A percentile compares a stretch with the other conserved stretches of the same genome.
Evolutionary conservation across 2,888 invertebrate genomes (phyloP).

Genomic region (Temnothorax rugatulus): DNA sequence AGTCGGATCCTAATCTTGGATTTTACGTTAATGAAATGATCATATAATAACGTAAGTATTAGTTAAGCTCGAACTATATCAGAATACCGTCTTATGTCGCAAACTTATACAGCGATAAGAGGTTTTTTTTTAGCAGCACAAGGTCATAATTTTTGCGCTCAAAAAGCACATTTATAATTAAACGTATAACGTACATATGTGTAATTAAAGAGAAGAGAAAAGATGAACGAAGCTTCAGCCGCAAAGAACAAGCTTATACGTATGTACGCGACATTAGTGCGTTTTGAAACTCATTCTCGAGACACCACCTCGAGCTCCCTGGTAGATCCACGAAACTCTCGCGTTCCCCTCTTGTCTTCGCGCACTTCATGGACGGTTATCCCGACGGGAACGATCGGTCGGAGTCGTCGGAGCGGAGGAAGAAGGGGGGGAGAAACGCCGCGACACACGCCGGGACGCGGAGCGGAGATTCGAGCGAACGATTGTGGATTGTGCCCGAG

Average conservation of each 20-base stretch:
- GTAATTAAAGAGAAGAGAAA: background rate
- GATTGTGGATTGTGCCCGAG: slow-evolving; percentile 53
- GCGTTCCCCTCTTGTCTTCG: background rate
- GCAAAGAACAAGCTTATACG: background rate
- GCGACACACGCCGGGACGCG: slow-evolving; percentile 29
- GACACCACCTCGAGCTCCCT: background rate
- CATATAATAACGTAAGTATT: too few relatives aligned
- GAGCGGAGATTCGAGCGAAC: slow-evolving; percentile 35
- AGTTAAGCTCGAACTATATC: too few relatives aligned
- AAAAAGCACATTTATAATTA: background rate
- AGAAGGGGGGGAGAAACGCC: background rate
- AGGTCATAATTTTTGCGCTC: background rate
- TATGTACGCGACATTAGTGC: background rate
- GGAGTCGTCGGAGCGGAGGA: background rate
- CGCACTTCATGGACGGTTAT: slow-evolving; percentile 30
- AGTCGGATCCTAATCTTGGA: too few relatives aligned
- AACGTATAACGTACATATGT: background rate
- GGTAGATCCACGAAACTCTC: background rate
- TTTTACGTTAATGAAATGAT: too few relatives aligned
- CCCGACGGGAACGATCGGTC: background rate
- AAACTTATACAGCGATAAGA: too few relatives aligned
- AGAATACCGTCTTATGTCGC: too few relatives aligned
- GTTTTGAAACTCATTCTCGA: background rate
- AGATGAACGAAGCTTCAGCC: background rate
- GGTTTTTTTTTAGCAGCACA: too few relatives aligned